phyloP scores from a whole-genome alignment of 2,113 vertebrate species.

The Nesogale talazaci region DNA sequence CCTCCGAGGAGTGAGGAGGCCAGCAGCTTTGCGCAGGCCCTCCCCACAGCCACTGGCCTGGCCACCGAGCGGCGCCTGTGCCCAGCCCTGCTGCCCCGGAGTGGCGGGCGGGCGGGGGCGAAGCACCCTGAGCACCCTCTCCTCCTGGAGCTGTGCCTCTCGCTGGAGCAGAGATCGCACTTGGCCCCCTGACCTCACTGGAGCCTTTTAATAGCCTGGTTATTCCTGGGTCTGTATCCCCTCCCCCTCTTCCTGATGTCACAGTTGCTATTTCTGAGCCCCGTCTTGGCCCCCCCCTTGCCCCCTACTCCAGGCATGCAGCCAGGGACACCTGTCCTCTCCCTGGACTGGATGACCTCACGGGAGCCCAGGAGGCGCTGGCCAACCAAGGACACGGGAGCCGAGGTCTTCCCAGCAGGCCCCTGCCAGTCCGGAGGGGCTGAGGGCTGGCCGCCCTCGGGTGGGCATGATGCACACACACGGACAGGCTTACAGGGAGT shows the following conservation, averaged over 20 bases:
- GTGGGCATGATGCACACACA: neutral
- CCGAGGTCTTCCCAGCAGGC: neutral
- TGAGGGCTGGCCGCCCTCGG: neutral
- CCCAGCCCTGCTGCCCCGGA: neutral
- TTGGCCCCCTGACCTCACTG: slow-evolving; percentile 76
- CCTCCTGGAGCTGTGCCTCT: slow-evolving; percentile 26
- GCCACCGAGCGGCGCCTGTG: neutral
- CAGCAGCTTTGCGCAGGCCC: neutral
- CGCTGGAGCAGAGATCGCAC: slow-evolving; percentile 50
- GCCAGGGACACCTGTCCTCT: slow-evolving; percentile 82
- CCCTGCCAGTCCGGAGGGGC: neutral
- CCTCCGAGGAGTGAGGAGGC: neutral
- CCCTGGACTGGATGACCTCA: slow-evolving; percentile 76
- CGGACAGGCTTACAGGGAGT: neutral
- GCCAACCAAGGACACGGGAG: slow-evolving; percentile 70
- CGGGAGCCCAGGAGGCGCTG: slow-evolving; percentile 55
- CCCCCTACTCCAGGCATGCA: slow-evolving; percentile 69
- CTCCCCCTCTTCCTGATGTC: slow-evolving; percentile 73
- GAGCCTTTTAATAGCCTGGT: slow-evolving; percentile 78
- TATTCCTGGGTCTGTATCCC: slow-evolving; percentile 74
- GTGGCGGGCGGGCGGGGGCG: neutral
- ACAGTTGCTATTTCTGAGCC: slow-evolving; percentile 78
- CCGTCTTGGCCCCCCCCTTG: slow-evolving; percentile 71
- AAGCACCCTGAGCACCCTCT: neutral
- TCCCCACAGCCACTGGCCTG: neutral